Evolutionary conservation across 1,140 invertebrate genomes (phyloP), one percentile per base, ranked within the genome.

Genomic region (Argopecten irradians): DNA sequence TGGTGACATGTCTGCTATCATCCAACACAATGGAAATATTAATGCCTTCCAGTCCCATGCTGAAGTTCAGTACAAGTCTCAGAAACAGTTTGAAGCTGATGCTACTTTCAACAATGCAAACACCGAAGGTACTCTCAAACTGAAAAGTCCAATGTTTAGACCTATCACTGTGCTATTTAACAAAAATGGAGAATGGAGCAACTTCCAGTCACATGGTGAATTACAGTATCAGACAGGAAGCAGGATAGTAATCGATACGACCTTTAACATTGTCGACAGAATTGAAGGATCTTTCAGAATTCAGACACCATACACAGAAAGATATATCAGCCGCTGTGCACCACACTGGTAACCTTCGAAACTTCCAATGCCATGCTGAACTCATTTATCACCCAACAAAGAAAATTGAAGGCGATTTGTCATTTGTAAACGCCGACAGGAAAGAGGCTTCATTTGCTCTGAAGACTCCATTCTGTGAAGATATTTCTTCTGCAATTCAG

Each of bases 1-100:
- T 5, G 84, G 89, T 28, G 88, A 93, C 34, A 89, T 93, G 14
- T 85, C 87, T 7, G 86, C 87, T 22, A 71, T 84, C 41, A 88
- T 93, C 89, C 84, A 84, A 22, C 92, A 93, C 55, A 83, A 88
- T 36, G 92, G 91, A 84, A 41, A 32, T 33, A n/a, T 39, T 84
- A 32, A 36, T 19, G 82, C 43, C 35, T 89, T 89, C 35, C 28
- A 83, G 34, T 83, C 85, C 22, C 33, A 83, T 46, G 35, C 55
- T 43, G 43, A 85, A 34, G 28, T 88, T 84, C 85, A 84, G 55
- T 83, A 86, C 32, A 13, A 55, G 43, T 19, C 43, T 3, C 43
- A 55, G 43, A 55, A 55, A 19, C 43, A 55, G 22, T 55, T 55
- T 19, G 83, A 41, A 33, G 46, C 71, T 19, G 87, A 89, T 39